Evolutionary conservation across 2,888 invertebrate genomes (phyloP), one percentile per base, ranked within the genome.

Genomic region (Brenthis daphne): DNA sequence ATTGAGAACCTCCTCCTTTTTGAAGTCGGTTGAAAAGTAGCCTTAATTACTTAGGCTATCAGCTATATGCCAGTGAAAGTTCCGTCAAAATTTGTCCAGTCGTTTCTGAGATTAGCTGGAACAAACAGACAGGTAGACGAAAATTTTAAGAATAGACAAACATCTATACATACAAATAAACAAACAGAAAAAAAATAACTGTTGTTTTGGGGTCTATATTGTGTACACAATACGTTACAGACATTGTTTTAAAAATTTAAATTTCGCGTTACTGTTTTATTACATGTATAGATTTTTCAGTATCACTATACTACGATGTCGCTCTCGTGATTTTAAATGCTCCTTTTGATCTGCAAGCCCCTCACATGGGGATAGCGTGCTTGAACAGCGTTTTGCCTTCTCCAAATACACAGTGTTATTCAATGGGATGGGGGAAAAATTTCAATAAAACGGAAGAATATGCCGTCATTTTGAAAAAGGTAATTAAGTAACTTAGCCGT

Each of bases 391-490:
- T 12, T 81, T 14, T 70, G 16, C 8, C 80, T 82, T 12, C 64
- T 60, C 0, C 80, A 80, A 86, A 86, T 4, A 84, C 90, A 0
- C 79, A 93, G 12, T 96, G 96, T 83, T 93, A 94, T 72, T 96
- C 95, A 4, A 94, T 94, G 56, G 96, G 96, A 6, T 96, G 96
- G 96, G 96, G 96, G 20, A 96, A 95, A 80, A 94, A 95, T 1
- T 20, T 67, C 11, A 67, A 56, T 11, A 37, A 83, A 76, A 77
- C 80, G 43, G 82, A 85, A 6, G 79, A 77, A 37, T 85, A 86
- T 71, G 85, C 85, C 71, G 82, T 63, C 6, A 54, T 51, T 0
- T 60, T 74, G 16, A 74, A 74, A 57, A 73, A 73, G 71, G 72
- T 74, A 60, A n/a, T 16, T 16, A 5, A 4, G 29, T 29, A 29